These are phyloP conservation scores for Lepidonotus clava DNA, from an alignment of 2,888 invertebrate genomes.

Conservation along the genomic window DNA sequence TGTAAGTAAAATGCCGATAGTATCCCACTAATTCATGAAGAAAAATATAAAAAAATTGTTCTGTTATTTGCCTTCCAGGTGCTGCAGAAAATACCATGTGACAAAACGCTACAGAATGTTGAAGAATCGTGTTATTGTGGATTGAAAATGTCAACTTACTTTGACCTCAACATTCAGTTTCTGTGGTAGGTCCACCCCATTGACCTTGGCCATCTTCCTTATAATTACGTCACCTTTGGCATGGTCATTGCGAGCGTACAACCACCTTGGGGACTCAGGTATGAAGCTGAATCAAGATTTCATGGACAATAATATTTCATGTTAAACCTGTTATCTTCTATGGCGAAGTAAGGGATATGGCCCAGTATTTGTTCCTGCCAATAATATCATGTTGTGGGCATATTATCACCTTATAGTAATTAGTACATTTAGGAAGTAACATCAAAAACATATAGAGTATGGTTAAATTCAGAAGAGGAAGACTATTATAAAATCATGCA, in stretches of 20 bases:
- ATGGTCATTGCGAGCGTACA: slow-evolving; percentile 85
- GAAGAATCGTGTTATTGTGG: too few species aligned
- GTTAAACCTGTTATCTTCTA: background rate
- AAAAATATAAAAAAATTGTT: too few species aligned
- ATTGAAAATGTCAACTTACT: too few species aligned
- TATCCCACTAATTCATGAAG: too few species aligned
- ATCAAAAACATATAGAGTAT: background rate
- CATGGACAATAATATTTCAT: background rate
- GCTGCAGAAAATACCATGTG: too few species aligned
- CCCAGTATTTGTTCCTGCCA: too few species aligned
- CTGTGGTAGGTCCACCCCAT: slow-evolving; percentile 76
- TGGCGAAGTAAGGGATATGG: too few species aligned
- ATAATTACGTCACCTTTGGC: slow-evolving; percentile 85
- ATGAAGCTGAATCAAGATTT: slow-evolving; percentile 83
- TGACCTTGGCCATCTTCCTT: slow-evolving; percentile 85
- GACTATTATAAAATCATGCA: background rate
- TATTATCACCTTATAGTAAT: background rate
- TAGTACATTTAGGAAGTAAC: background rate
- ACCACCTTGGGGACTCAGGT: slow-evolving; percentile 88
- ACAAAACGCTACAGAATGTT: too few species aligned
- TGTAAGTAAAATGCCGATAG: too few species aligned
- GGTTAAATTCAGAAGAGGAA: too few species aligned
- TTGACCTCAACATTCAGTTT: slow-evolving; percentile 44
- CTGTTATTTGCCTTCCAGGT: too few species aligned
- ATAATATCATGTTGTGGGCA: too few species aligned